A percentile compares a stretch with the other conserved stretches of the same genome.
Conservation (phyloP, 2,888 invertebrate genomes). For the Heliconius aoede region DNA sequence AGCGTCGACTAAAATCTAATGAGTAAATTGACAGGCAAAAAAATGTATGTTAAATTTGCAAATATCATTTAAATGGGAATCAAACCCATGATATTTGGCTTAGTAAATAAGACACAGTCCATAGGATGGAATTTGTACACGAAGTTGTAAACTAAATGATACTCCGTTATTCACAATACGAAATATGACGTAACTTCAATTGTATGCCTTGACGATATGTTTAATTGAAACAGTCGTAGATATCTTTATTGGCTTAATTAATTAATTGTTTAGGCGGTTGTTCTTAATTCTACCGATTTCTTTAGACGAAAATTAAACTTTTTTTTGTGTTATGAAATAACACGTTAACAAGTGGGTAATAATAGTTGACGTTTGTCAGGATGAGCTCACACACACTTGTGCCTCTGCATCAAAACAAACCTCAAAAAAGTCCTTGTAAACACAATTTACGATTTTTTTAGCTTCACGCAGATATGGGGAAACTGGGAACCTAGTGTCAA, state of each 20-base stretch:
- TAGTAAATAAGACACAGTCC: neutral
- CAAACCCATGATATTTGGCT: neutral
- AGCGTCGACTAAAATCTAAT: too few species aligned
- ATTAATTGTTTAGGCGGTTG: constrained; percentile 48
- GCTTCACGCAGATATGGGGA: too few species aligned
- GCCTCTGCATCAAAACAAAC: too few species aligned
- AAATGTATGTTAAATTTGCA: neutral
- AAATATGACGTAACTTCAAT: constrained; percentile 44
- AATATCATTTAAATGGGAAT: neutral
- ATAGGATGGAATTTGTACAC: neutral
- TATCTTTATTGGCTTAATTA: constrained; percentile 50
- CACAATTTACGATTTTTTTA: too few species aligned
- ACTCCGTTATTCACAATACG: constrained; percentile 7
- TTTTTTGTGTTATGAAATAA: neutral
- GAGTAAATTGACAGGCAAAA: neutral
- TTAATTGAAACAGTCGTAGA: constrained; percentile 48
- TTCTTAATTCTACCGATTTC: constrained; percentile 42
- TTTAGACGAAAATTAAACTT: constrained; percentile 13
- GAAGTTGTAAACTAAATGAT: neutral
- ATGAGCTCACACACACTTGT: too few species aligned
- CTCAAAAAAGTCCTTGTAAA: too few species aligned
- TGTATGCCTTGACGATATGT: constrained; percentile 39
- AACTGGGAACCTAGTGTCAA: too few species aligned
- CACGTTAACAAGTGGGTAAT: neutral
- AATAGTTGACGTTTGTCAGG: too few species aligned